phyloP scores from a whole-genome alignment of 2,888 invertebrate species.

The Polymixis lichenea region DNA sequence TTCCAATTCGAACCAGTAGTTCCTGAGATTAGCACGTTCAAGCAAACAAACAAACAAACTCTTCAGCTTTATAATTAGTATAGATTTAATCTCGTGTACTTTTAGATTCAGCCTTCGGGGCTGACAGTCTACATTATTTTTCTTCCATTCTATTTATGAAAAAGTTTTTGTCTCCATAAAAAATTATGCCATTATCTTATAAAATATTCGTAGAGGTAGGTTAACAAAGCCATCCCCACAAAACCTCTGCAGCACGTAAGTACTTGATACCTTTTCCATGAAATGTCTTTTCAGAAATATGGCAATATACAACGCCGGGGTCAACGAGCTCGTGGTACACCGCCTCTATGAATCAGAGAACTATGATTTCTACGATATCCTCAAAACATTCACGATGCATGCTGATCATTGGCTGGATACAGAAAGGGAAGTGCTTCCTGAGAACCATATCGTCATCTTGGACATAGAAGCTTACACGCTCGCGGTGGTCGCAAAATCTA shows the following conservation, averaged over 20 bases:
- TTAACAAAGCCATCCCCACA: no score
- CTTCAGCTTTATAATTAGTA: no score
- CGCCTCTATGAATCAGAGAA: constrained; percentile 76
- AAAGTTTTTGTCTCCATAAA: no score
- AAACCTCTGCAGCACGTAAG: background rate
- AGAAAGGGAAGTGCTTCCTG: constrained; percentile 69
- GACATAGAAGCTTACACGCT: constrained; percentile 80
- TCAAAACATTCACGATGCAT: constrained; percentile 78
- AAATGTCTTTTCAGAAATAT: constrained; percentile 73
- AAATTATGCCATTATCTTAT: no score
- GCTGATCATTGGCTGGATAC: constrained; percentile 79
- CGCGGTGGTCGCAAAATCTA: constrained; percentile 79
- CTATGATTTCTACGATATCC: constrained; percentile 78
- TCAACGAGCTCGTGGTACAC: constrained; percentile 80
- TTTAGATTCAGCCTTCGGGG: no score
- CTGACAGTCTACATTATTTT: no score
- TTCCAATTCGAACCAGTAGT: no score
- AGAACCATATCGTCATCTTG: constrained; percentile 80
- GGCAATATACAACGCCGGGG: constrained; percentile 71
- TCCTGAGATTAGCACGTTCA: no score
- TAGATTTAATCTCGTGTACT: no score
- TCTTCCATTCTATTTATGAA: no score
- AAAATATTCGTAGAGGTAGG: no score
- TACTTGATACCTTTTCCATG: background rate
- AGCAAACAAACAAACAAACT: no score